Base-by-base conservation (phyloP, 1,140 invertebrate genomes). In the Phenacoccus solenopsis region DNA sequence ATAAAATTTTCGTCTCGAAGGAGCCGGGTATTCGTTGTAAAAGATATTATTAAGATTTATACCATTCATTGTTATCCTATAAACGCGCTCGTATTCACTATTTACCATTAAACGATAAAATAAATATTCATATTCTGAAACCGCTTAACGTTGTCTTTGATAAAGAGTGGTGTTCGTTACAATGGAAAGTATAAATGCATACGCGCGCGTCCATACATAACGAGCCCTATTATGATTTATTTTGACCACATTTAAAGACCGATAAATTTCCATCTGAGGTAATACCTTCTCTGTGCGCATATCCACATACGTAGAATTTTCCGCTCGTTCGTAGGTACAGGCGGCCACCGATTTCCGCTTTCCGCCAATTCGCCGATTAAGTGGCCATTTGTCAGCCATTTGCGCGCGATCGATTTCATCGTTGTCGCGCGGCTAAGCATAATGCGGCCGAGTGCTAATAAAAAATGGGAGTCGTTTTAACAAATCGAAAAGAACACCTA, bases 231-330 rank as follows among this genome's bases (percentile, higher is more conserved):
- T 49, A 49, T 49, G 38, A 49, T 49, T 49, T 49, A 49, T 49
- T 49, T 49, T 49, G 38, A 49, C 38, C 38, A 49, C 38, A 49
- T 49, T 49, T 49, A 49, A 49, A 49, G 38, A 49, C 38, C 38
- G 38, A 49, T 49, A 49, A 49, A 49, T 49, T 49, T 16, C 38
- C 5, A 49, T 16, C 5, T n/a, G n/a, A n/a, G n/a, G n/a, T n/a
- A n/a, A n/a, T n/a, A n/a, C n/a, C n/a, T n/a, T n/a, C n/a, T n/a
- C n/a, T n/a, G n/a, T n/a, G n/a, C n/a, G n/a, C n/a, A n/a, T n/a
- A n/a, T n/a, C n/a, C n/a, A n/a, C n/a, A n/a, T n/a, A n/a, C 4
- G 38, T 49, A 16, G 38, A 49, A 49, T 16, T 49, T 49, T 49
- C 38, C 38, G 12, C 38, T 32, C 38, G 38, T 49, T 49, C n/a